These are phyloP conservation scores for Antennarius striatus DNA, from an alignment of 2,113 vertebrate species.

Conservation along the genomic window DNA sequence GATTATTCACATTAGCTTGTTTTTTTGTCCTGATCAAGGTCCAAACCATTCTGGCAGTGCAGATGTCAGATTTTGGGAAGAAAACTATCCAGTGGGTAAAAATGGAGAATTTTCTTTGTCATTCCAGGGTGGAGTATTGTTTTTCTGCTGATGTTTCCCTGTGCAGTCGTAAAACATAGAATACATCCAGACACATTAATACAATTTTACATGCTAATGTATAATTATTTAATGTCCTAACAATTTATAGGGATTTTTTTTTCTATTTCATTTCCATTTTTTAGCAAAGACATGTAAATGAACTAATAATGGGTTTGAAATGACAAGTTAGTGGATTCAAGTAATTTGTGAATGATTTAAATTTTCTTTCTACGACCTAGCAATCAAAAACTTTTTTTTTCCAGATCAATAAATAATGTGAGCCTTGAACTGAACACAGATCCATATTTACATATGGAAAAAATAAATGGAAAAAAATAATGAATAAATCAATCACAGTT, in stretches of 20 bases:
- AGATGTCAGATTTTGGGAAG: not conserved
- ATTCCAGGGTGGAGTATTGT: constrained; percentile 33
- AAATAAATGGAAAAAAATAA: too few relatives aligned
- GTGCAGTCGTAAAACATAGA: constrained; percentile 24
- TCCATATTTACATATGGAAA: too few relatives aligned
- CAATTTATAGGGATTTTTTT: too few relatives aligned
- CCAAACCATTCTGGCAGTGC: not conserved
- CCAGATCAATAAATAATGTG: too few relatives aligned
- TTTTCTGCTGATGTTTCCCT: constrained; percentile 47
- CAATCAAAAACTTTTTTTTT: not conserved
- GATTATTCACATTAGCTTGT: constrained; percentile 12
- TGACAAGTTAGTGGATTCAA: not conserved
- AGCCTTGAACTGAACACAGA: too few relatives aligned
- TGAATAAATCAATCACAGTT: too few relatives aligned
- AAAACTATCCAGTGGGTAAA: not conserved
- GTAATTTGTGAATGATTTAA: not conserved
- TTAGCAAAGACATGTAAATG: not conserved
- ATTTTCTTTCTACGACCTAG: not conserved
- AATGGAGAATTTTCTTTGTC: constrained; percentile 58
- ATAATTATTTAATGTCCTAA: too few relatives aligned
- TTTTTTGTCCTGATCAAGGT: constrained; percentile 7
- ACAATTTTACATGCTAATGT: not conserved
- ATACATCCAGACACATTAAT: not conserved
- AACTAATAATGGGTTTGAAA: too few relatives aligned
- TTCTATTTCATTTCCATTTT: not conserved